Evolutionary conservation across 2,888 invertebrate genomes (phyloP).

Genomic region (Ophion costatus): DNA sequence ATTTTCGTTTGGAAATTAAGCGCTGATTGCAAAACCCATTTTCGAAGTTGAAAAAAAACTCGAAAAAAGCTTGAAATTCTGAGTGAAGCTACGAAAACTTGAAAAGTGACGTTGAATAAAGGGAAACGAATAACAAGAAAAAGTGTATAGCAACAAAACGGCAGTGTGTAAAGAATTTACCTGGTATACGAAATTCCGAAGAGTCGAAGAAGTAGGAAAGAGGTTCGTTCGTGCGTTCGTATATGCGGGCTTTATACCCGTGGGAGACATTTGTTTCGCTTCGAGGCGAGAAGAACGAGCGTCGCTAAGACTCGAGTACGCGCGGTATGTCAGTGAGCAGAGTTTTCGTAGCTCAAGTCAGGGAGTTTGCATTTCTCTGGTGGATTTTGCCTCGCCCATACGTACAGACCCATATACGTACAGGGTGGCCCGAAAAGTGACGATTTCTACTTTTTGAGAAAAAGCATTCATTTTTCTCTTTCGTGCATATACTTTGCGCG

Average conservation of each 20-base stretch:
- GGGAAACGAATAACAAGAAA: background rate
- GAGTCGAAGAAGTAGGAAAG: conserved; percentile 19
- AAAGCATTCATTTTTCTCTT: too few species aligned
- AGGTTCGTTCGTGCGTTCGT: conserved; percentile 21
- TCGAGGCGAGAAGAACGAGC: conserved; percentile 19
- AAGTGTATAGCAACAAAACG: background rate
- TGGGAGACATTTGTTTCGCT: conserved; percentile 53
- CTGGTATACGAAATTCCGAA: background rate
- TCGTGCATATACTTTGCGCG: too few species aligned
- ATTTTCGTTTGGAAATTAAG: background rate
- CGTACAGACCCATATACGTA: background rate
- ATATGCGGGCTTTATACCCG: conserved; percentile 20
- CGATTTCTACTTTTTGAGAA: too few species aligned
- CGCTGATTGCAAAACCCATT: background rate
- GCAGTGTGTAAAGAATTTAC: background rate
- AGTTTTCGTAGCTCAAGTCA: conserved; percentile 23
- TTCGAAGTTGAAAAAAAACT: background rate
- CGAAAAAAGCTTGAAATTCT: too few species aligned
- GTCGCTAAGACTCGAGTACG: conserved; percentile 21
- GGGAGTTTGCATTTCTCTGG: conserved; percentile 21
- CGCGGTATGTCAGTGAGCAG: conserved; percentile 28
- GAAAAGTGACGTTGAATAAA: background rate
- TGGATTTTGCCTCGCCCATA: conserved; percentile 13
- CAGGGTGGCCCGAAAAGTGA: background rate
- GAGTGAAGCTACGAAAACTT: too few species aligned